A percentile compares a stretch with the other conserved stretches of the same genome.
Conservation (phyloP, 2,888 invertebrate species). For the Pristionchus mayeri region DNA sequence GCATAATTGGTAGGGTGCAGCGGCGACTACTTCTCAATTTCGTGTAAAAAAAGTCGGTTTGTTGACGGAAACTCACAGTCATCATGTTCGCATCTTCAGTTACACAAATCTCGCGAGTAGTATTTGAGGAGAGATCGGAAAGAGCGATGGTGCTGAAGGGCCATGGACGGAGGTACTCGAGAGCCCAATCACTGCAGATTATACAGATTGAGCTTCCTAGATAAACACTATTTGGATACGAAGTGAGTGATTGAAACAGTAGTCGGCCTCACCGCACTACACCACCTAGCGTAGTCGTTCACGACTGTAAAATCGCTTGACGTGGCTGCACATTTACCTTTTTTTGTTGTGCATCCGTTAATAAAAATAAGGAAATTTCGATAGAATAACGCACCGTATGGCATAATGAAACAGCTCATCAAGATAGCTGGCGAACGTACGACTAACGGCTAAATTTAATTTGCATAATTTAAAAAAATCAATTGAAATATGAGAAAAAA, state of each 20-base stretch:
- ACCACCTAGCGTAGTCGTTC: too few relatives aligned
- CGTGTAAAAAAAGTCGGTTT: too few relatives aligned
- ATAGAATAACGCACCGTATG: not conserved
- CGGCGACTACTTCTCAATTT: too few relatives aligned
- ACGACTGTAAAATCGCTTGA: too few relatives aligned
- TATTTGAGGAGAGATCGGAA: not conserved
- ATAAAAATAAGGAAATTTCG: too few relatives aligned
- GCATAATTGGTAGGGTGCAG: too few relatives aligned
- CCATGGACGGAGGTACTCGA: not conserved
- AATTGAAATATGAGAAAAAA: too few relatives aligned
- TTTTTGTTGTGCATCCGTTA: not conserved
- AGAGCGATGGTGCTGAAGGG: not conserved
- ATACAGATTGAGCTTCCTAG: not conserved
- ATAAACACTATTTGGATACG: not conserved
- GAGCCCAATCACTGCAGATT: not conserved
- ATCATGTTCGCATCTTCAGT: not conserved
- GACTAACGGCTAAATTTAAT: conserved; percentile 76
- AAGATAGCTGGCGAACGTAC: conserved; percentile 78
- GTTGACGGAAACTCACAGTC: not conserved
- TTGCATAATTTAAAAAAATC: too few relatives aligned
- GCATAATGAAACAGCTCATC: conserved; percentile 71
- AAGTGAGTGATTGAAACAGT: too few relatives aligned
- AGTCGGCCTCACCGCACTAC: too few relatives aligned
- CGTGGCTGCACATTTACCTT: not conserved
- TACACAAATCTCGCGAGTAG: not conserved